Conservation (phyloP, 2,797 vertebrate genomes). For the Coendou prehensilis region DNA sequence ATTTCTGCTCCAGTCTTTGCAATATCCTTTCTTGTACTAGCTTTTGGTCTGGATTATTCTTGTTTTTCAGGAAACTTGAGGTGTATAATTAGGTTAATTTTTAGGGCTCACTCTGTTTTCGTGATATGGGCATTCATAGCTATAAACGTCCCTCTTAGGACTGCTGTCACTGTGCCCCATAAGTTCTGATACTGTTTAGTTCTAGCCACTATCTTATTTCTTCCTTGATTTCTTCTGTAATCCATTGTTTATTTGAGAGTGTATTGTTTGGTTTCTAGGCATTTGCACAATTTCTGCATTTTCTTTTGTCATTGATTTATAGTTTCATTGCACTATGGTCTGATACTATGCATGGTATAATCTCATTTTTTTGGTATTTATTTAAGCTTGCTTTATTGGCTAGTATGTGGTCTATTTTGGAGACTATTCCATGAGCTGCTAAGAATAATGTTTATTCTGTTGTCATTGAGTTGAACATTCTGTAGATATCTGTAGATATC, state of each 20-base stretch:
- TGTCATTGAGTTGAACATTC: background rate
- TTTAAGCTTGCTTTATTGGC: background rate
- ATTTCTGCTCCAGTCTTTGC: background rate
- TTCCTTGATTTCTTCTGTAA: background rate
- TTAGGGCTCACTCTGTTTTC: background rate
- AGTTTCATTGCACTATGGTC: background rate
- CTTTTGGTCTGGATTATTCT: background rate
- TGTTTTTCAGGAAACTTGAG: background rate
- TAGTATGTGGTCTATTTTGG: background rate
- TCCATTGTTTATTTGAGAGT: background rate
- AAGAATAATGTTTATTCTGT: background rate
- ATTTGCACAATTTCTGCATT: background rate
- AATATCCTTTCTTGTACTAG: background rate
- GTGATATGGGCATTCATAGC: background rate
- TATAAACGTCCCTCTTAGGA: background rate
- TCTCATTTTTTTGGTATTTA: background rate
- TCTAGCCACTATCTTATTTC: background rate
- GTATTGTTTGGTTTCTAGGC: background rate
- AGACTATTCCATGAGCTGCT: background rate
- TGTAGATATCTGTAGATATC: background rate
- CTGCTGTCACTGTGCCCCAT: background rate
- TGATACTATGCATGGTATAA: background rate
- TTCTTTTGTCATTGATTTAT: background rate
- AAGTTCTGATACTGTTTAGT: background rate
- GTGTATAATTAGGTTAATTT: background rate